A percentile compares a stretch with the other conserved stretches of the same genome.
Conservation (phyloP, 2,888 invertebrate genomes). For the Idaea dimidiata region DNA sequence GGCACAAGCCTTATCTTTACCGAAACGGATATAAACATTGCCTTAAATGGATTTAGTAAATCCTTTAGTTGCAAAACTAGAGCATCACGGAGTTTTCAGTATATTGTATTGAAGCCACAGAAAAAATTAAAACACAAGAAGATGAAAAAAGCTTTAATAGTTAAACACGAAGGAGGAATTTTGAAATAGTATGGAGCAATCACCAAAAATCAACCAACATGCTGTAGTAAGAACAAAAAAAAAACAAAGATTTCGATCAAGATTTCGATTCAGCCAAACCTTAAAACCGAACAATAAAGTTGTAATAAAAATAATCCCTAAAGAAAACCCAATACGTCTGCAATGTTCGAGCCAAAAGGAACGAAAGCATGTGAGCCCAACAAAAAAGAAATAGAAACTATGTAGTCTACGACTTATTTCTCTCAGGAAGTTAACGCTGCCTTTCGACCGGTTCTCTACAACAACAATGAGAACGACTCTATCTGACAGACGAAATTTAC, state of each 20-base stretch:
- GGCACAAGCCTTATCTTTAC: not conserved
- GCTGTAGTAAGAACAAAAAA: conserved; percentile 13
- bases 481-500: conserved; percentile 21
- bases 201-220: not conserved
- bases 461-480: conserved; percentile 50
- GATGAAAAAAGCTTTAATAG: not conserved
- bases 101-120: not conserved
- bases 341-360: conserved; percentile 50
- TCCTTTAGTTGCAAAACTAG: conserved; percentile 1
- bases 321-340: conserved; percentile 56
- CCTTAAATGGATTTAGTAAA: conserved; percentile 1
- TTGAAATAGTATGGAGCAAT: not conserved
- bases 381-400: conserved; percentile 58
- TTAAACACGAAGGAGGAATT: not conserved
- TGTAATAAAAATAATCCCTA: conserved; percentile 51
- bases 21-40: not conserved
- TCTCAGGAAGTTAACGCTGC: conserved; percentile 68
- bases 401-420: conserved; percentile 62
- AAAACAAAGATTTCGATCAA: conserved; percentile 12
- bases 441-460: conserved; percentile 63
- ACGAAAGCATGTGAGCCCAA: conserved; percentile 57
- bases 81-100: not conserved
- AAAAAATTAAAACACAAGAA: not conserved
- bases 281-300: conserved; percentile 38
- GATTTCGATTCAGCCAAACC: conserved; percentile 13